phyloP scores from a whole-genome alignment of 2,888 invertebrate species.

The Agonopterix heracliana region DNA sequence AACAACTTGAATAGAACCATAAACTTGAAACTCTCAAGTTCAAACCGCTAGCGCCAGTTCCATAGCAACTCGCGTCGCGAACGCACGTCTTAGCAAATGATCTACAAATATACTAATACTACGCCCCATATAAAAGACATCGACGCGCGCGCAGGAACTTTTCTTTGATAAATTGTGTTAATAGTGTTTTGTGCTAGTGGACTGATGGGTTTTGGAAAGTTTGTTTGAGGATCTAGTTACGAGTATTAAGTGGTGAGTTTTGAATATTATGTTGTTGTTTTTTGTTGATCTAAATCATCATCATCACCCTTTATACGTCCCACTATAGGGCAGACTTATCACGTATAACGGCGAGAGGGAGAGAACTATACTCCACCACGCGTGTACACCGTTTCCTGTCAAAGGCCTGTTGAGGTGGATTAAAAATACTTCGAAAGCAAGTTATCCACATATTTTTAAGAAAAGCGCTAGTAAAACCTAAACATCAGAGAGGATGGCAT shows the following conservation, averaged over 20 bases:
- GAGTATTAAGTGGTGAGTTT: conserved; percentile 1
- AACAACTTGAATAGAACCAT: conserved; percentile 12
- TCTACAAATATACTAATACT: conserved; percentile 4
- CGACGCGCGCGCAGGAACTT: conserved; percentile 14
- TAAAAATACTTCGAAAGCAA: too few relatives aligned
- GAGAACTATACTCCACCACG: too few relatives aligned
- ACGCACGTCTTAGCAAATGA: conserved; percentile 12
- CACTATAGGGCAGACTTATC: too few relatives aligned
- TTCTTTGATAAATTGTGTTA: neutral
- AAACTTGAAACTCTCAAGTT: conserved; percentile 20
- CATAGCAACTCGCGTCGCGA: conserved; percentile 7
- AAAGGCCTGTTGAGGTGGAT: too few relatives aligned
- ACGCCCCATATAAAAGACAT: conserved; percentile 18
- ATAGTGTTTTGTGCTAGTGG: neutral
- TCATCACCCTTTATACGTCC: too few relatives aligned
- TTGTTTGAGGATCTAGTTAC: neutral
- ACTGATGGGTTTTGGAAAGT: neutral
- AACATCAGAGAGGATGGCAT: too few relatives aligned
- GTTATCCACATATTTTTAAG: too few relatives aligned
- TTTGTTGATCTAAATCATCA: too few relatives aligned
- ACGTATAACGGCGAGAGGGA: too few relatives aligned
- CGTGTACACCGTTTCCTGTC: too few relatives aligned
- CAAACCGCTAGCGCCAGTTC: conserved; percentile 13
- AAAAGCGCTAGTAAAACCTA: too few relatives aligned
- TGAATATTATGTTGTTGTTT: neutral